Conservation (phyloP, 64 coral and sea anemone species). For the Pocillopora verrucosa region DNA sequence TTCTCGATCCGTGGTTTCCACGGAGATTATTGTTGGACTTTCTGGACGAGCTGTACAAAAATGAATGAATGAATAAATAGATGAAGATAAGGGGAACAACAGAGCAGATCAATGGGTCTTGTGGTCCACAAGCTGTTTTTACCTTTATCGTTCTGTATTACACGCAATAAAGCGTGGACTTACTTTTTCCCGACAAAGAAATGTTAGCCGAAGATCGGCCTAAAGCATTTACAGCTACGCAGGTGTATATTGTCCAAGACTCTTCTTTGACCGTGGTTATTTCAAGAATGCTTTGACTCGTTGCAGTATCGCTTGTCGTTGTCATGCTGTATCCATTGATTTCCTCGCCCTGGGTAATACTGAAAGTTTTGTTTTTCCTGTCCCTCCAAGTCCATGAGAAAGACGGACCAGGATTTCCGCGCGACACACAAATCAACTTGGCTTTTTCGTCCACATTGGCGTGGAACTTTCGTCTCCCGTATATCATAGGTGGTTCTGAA, state of each 20-base stretch:
- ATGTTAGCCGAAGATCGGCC: neutral
- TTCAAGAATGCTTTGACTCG: constrained; percentile 47
- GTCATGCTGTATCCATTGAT: constrained; percentile 52
- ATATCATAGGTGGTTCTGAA: constrained; percentile 74
- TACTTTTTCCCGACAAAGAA: constrained; percentile 70
- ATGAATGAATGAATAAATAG: neutral
- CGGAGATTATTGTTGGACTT: constrained; percentile 68
- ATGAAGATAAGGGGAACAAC: neutral
- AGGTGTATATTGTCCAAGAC: constrained; percentile 62
- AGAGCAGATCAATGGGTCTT: neutral
- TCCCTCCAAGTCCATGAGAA: constrained; percentile 72
- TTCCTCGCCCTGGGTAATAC: constrained; percentile 47
- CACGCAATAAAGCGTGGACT: neutral
- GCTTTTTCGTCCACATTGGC: constrained; percentile 66
- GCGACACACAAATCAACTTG: constrained; percentile 57
- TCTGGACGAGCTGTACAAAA: constrained; percentile 70
- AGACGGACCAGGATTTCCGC: constrained; percentile 56
- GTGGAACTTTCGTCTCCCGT: constrained; percentile 71
- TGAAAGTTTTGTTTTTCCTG: constrained; percentile 27
- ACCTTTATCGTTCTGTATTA: too few species aligned
- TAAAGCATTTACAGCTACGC: constrained; percentile 44
- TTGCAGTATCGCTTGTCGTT: constrained; percentile 27
- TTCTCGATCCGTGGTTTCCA: constrained; percentile 20
- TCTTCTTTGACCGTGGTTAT: constrained; percentile 56
- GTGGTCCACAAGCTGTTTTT: too few species aligned